Conservation (phyloP, 2,888 invertebrate genomes). For the Mythimna lalbum region DNA sequence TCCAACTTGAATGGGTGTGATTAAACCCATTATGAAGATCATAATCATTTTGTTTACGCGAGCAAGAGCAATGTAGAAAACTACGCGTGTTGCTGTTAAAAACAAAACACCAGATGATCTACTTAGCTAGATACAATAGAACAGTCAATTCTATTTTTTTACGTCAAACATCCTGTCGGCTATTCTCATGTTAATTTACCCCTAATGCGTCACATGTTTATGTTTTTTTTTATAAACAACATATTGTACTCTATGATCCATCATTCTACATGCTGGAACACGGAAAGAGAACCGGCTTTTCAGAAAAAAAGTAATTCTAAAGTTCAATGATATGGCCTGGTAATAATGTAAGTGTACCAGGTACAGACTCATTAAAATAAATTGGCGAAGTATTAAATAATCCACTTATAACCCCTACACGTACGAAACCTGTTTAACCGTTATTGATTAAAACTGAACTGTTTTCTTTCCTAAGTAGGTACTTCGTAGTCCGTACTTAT, state of each 20-base stretch:
- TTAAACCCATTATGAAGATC: constrained; percentile 36
- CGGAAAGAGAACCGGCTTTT: constrained; percentile 15
- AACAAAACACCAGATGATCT: constrained; percentile 45
- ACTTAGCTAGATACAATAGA: constrained; percentile 37
- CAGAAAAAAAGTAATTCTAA: not conserved
- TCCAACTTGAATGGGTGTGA: constrained; percentile 35
- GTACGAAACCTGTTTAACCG: constrained; percentile 58
- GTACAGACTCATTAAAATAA: constrained; percentile 55
- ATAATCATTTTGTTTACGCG: constrained; percentile 30
- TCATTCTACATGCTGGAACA: not conserved
- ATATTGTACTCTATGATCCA: constrained; percentile 41
- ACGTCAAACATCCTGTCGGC: constrained; percentile 75
- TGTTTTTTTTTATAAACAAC: constrained; percentile 58
- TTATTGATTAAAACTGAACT: constrained; percentile 62
- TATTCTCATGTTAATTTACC: constrained; percentile 76
- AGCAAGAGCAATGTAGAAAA: not conserved
- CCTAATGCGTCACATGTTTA: constrained; percentile 67
- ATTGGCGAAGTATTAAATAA: constrained; percentile 58
- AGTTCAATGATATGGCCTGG: constrained; percentile 46
- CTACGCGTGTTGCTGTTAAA: constrained; percentile 20
- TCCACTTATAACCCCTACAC: constrained; percentile 43
- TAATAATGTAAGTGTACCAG: constrained; percentile 38
- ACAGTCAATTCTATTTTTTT: constrained; percentile 65
- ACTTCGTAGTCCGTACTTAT: constrained; percentile 59
- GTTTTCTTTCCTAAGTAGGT: constrained; percentile 59